phyloP scores from a whole-genome alignment of 35 echinoderm and acorn worm genomes.

The Apostichopus californicus region DNA sequence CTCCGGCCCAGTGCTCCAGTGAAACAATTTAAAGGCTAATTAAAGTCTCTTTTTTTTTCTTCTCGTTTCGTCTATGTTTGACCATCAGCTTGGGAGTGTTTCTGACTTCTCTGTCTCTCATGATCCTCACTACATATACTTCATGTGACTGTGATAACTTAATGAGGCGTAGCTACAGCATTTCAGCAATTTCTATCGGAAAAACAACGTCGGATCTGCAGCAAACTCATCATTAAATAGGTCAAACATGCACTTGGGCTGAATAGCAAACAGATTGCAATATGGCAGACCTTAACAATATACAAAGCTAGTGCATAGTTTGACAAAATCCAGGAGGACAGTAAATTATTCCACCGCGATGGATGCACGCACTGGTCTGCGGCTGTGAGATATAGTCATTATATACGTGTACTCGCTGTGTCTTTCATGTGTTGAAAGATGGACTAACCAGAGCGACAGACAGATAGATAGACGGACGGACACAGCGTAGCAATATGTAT shows the following conservation, averaged over 20 bases:
- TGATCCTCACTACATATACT: not conserved
- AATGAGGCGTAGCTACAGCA: not conserved
- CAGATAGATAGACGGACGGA: no score
- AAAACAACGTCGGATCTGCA: not conserved
- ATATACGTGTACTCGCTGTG: no score
- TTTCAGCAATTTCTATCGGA: not conserved
- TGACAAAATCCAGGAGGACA: conserved; percentile 16
- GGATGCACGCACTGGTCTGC: no score
- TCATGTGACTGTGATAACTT: not conserved
- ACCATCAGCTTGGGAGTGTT: no score
- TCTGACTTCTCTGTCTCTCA: no score
- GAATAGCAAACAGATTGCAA: conserved; percentile 27
- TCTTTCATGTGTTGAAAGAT: no score
- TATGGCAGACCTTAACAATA: not conserved
- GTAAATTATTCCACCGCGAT: no score
- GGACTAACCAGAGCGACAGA: no score
- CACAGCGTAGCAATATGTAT: no score
- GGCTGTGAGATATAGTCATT: no score
- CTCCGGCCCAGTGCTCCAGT: conserved; percentile 6
- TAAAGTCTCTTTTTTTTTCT: conserved; percentile 4
- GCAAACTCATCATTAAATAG: conserved; percentile 13
- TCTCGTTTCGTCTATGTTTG: no score
- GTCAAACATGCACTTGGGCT: not conserved
- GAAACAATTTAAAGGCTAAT: conserved; percentile 10
- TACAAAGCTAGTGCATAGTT: not conserved